Evolutionary conservation across 1,140 invertebrate genomes (phyloP), one percentile per base, ranked within the genome.

Genomic region (Mactra quadrangularis): DNA sequence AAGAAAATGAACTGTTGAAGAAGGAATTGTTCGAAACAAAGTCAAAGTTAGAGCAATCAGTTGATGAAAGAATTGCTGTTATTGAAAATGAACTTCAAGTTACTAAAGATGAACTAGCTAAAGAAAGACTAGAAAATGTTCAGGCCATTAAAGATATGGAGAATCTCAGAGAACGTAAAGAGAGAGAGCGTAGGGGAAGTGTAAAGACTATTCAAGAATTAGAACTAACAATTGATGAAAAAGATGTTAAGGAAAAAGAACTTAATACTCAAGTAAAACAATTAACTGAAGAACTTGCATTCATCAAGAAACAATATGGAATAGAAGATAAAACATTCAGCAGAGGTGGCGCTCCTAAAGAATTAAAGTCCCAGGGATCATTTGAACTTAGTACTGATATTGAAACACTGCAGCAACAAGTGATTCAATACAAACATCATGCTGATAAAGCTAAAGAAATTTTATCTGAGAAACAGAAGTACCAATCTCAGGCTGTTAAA

Each of bases 401-500:
- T 25, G 78, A 72, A 27, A 82, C 68, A 47, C 31, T 82, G 45
- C 78, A 82, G 22, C 50, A 70, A n/a, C 78, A 82, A 52, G 78
- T 72, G 19, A 22, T 71, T 11, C 66, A 72, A 27, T 71, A 27
- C 22, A 82, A 82, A 38, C 66, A 82, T 31, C 55, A 60, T 25
- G 53, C 66, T 13, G 68, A 82, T 47, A 71, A 82, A 38, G 66
- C 68, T 45, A 82, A 25, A 38, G 78, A 71, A 35, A 72, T 82
- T 50, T 55, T 71, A 1, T 31, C 66, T 57, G 78, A 82, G 29
- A 82, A 82, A 45, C 66, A 82, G 31, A 71, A 82, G 62, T 82
- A 82, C 33, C 78, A 82, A 52, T 71, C 78, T 60, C 78, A 82
- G 68, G 52, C 70, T n/a, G 66, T 71, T n/a, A 71, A 82, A 25